Base-by-base conservation (phyloP, 2,888 invertebrate genomes). In the Noctua janthina region DNA sequence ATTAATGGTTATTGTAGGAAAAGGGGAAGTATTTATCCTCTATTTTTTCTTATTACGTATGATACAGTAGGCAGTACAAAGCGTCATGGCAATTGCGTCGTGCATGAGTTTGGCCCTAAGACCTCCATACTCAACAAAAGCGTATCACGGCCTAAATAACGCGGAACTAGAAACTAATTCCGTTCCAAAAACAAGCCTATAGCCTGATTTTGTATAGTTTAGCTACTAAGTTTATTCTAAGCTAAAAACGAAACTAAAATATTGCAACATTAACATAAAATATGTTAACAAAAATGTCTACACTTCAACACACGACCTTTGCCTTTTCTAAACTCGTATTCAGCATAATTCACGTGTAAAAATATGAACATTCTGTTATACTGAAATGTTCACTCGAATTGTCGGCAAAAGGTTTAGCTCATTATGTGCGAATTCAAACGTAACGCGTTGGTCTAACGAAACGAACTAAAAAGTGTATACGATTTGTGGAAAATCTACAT, bases 351-450 rank as follows among this genome's bases (percentile, higher is more conserved):
- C 89, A 81, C 74, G 81, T 82, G 87, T 83, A 87, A 88, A 88
- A 88, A 88, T 88, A 87, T 88, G 81, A 78, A 82, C 79, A 76
- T 64, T 80, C 75, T 87, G 83, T 68, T 76, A 81, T 87, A 86
- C 78, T 85, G 79, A 64, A 86, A 79, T 79, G 81, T 82, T 89
- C 87, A 84, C 86, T 87, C 78, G 87, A 86, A 87, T 88, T 86
- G 88, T 87, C 78, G 81, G 84, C 89, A 87, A 88, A 88, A 82
- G 86, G 82, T 79, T 87, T 77, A 51, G 89, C 87, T 89, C 89
- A 89, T 88, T 89, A 86, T 77, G 76, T 67, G 81, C 79, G 87
- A 86, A 87, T 89, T 89, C 89, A 89, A 76, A 82, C 84, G 87
- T 79, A 84, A 76, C 39, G 39, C 77, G 74, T 39, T 56, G 66